Base-by-base conservation (phyloP, 2,888 invertebrate genomes). In the Noctua fimbriata region DNA sequence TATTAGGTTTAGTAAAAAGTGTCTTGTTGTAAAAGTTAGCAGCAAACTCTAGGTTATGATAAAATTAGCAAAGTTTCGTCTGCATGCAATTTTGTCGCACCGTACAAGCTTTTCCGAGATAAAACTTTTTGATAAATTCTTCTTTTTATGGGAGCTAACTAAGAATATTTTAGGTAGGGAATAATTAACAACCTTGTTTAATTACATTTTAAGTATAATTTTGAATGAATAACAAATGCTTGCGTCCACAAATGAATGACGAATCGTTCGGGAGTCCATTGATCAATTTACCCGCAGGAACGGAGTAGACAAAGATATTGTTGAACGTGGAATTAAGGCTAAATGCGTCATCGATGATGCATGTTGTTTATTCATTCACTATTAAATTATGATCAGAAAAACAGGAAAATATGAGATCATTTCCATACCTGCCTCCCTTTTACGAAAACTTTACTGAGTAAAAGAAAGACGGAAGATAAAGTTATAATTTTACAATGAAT, bases 271-370 rank as follows among this genome's bases (percentile, higher is more conserved):
- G 21, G n/a, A 73, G 32, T 70, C 60, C 21, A 69, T 82, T 72
- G 60, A 75, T 75, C 55, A 63, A 71, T 65, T 60, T n/a, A 52
- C 41, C 5, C 16, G 24, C 58, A 66, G 73, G 52, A 86, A 60
- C 41, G 36, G 10, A 66, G 69, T 69, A 47, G 47, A 84, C 32
- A 69, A 63, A 47, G 21, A 60, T 52, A 52, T 36, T 67, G 63
- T 44, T 49, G 63, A 71, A 63, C 41, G 63, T 63, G 12, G 60
- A 69, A 69, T 69, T 69, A 71, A 24, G 47, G 14, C 44, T 55
- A 41, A 76, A 76, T 74, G 71, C 44, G 74, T 87, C 80, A 87
- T 69, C 66, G 71, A 76, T 87, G 79, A 87, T 66, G 47, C 70
- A 72, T 32, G 12, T n/a, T 60, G 41, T 78, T 79, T 76, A 58